Conservation (phyloP, 2,888 invertebrate genomes). For the Bruchidius siliquastri region DNA sequence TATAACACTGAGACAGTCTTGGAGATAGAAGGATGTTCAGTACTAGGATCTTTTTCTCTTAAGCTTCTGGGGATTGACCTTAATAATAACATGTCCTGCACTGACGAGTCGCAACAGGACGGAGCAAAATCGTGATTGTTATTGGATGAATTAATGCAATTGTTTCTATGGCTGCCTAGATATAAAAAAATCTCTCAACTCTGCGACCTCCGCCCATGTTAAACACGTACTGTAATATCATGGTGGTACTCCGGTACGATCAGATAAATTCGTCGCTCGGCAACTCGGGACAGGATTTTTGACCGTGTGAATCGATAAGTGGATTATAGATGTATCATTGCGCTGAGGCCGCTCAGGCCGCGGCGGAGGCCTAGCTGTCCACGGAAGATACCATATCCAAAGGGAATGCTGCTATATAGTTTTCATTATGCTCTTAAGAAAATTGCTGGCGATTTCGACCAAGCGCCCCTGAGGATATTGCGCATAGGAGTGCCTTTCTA, state of each 20-base stretch:
- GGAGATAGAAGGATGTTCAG: too few relatives aligned
- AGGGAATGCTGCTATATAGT: not conserved
- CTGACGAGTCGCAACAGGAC: too few relatives aligned
- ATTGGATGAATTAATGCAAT: too few relatives aligned
- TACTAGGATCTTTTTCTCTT: too few relatives aligned
- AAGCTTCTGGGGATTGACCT: too few relatives aligned
- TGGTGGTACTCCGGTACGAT: not conserved
- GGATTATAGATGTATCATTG: slow-evolving; percentile 36
- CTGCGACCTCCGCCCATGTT: not conserved
- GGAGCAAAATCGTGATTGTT: too few relatives aligned
- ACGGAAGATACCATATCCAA: not conserved
- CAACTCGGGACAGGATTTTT: slow-evolving; percentile 34
- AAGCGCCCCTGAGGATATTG: not conserved
- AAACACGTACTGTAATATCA: not conserved
- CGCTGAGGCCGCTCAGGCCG: not conserved
- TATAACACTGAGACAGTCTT: too few relatives aligned
- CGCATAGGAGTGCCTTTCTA: not conserved
- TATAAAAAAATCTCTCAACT: too few relatives aligned
- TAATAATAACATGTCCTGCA: too few relatives aligned
- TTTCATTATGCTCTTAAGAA: not conserved
- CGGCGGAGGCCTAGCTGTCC: not conserved
- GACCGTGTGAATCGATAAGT: slow-evolving; percentile 48
- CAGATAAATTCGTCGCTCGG: not conserved
- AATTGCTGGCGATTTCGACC: not conserved
- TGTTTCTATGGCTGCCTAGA: too few relatives aligned